Percentiles rank a stretch among this genome's conserved stretches.
Conservation (phyloP, 2,113 vertebrate genomes). For the Serilophus lunatus region DNA sequence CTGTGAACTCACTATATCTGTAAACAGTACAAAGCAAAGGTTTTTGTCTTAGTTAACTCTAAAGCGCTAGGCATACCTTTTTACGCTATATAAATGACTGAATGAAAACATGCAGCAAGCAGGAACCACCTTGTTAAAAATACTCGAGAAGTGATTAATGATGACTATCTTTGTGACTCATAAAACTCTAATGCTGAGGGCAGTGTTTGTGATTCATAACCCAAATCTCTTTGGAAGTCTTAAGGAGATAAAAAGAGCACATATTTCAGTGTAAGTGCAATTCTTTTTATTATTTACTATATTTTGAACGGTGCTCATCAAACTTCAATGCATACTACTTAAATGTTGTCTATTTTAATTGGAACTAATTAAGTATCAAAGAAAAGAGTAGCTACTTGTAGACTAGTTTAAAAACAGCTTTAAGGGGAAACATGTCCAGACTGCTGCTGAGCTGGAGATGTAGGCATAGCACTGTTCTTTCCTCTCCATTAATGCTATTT, state of each 20-base stretch:
- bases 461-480: not conserved
- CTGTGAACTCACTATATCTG: not conserved
- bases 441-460: not conserved
- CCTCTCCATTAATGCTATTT: not conserved
- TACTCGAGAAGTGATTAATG: slow-evolving; percentile 40
- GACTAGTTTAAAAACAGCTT: not conserved
- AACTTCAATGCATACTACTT: not conserved
- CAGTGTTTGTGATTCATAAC: slow-evolving; percentile 28
- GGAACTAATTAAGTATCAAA: not conserved
- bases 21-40: not conserved
- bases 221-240: not conserved
- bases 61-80: not conserved
- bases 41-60: not conserved
- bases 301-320: not conserved
- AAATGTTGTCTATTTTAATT: not conserved
- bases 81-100: not conserved
- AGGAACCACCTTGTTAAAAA: slow-evolving; percentile 45
- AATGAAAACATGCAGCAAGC: slow-evolving; percentile 23
- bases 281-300: not conserved
- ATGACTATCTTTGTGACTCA: slow-evolving; percentile 36
- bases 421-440: not conserved
- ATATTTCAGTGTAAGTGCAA: not conserved
- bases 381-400: not conserved
- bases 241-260: not conserved
- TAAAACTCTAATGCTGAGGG: slow-evolving; percentile 5